Percentiles rank a stretch among this genome's conserved stretches.
Conservation (phyloP, 2,113 vertebrate species). For the Grallaria varia region DNA sequence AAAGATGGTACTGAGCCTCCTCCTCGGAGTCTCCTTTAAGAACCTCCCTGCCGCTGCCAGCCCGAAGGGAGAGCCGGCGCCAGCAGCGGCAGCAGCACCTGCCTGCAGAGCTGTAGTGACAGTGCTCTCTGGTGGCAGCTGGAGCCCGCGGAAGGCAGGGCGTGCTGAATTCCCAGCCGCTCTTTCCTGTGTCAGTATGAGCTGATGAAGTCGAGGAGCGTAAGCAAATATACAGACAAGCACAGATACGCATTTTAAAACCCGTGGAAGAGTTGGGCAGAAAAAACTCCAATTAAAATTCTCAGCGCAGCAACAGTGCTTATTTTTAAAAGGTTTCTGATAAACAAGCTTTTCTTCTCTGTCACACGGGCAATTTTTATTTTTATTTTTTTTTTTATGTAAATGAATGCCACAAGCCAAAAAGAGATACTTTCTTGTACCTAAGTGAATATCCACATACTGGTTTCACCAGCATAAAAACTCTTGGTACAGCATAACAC, state of each 20-base stretch:
- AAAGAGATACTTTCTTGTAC: neutral
- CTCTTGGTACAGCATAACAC: neutral
- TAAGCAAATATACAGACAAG: neutral
- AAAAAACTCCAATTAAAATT: neutral
- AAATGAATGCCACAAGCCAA: neutral
- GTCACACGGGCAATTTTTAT: neutral
- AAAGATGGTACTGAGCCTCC: neutral
- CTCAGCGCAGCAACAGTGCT: neutral
- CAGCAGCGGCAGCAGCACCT: neutral
- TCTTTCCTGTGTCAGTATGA: neutral
- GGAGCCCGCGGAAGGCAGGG: neutral
- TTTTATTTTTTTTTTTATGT: neutral
- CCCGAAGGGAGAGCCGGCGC: neutral
- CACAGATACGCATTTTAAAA: neutral
- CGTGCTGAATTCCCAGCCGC: accelerated
- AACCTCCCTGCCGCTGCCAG: neutral
- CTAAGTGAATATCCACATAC: neutral
- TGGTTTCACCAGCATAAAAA: neutral
- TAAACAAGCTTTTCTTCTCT: neutral
- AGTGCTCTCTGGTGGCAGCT: conserved; percentile 44
- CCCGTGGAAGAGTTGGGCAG: neutral
- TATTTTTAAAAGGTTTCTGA: neutral
- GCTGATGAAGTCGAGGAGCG: neutral
- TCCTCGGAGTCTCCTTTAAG: neutral
- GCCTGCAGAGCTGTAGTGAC: neutral